Base-by-base conservation (phyloP, 2,113 vertebrate species). In the Cervus canadensis region DNA sequence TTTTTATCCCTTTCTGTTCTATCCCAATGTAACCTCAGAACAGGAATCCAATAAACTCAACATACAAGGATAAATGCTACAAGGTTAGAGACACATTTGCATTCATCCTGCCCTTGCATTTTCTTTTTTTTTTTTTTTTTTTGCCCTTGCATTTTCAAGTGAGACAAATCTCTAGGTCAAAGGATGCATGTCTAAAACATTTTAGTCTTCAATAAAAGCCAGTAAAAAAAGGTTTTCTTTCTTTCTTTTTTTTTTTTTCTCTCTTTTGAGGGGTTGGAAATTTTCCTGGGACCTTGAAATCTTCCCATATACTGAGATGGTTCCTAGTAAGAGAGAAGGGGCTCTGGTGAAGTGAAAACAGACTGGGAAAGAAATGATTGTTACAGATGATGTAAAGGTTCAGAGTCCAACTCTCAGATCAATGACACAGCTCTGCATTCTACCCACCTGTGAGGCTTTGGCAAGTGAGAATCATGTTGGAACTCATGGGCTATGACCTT, bases 121-220 rank as follows among this genome's bases (percentile, higher is more conserved):
- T 89, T 94, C 84, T 36, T 36, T 36, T 36, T 36, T 36, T 36
- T 36, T 36, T 36, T 36, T 36, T 36, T 36, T 36, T 36, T 36
- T 36, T 94, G 54, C 36, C 52, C 71, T 85, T 86, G 76, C 91
- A 78, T 89, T 97, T 89, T 94, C 84, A 88, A 91, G 10, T 78
- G 28, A 95, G 56, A 94, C 28, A 81, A 57, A 89, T 88, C 45
- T 95, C 45, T 84, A 88, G 67, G 30, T 91, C 78, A 94, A 89
- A 94, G 26, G 43, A 45, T 52, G 6, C 57, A n/a, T 74, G 15
- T 79, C 43, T 92, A 88, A 84, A 82, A 36, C 43, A 76, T 60
- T 90, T 92, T 85, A 50, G 40, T 79, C 52, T 92, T 94, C 54
- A 48, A 36, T 57, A 52, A 88, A 96, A 71, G 50, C 10, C 78